A percentile compares a stretch with the other conserved stretches of the same genome.
Evolutionary conservation across 2,888 invertebrate species (phyloP).

Genomic region (Magallana nippona): DNA sequence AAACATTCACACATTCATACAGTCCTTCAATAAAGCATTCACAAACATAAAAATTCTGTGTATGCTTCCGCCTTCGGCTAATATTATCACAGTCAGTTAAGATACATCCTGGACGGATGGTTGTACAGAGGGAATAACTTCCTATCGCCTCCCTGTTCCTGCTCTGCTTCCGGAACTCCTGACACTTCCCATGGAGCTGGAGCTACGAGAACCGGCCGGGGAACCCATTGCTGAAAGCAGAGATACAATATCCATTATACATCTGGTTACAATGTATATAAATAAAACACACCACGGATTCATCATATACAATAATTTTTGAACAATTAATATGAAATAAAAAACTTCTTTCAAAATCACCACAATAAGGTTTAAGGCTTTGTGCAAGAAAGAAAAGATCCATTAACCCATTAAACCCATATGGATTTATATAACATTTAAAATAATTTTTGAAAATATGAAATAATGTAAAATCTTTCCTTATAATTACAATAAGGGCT

Average conservation of each 20-base stretch:
- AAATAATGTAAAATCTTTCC: too few species aligned
- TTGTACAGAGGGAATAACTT: too few species aligned
- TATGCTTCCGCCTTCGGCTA: not conserved
- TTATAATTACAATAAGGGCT: too few species aligned
- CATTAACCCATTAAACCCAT: too few species aligned
- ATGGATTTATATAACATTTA: too few species aligned
- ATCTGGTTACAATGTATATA: not conserved
- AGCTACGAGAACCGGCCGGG: constrained; percentile 65
- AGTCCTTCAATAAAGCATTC: not conserved
- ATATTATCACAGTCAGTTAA: not conserved
- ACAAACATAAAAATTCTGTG: not conserved
- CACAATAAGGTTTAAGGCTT: too few species aligned
- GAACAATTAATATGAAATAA: too few species aligned
- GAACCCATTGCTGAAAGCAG: constrained; percentile 57
- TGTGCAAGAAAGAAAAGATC: too few species aligned
- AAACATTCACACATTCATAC: too few species aligned
- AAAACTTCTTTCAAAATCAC: too few species aligned
- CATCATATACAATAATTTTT: too few species aligned
- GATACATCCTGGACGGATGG: not conserved
- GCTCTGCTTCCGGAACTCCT: constrained; percentile 63
- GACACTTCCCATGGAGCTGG: constrained; percentile 65
- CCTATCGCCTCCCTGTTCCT: constrained; percentile 38
- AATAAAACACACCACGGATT: not conserved
- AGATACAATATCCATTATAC: not conserved
- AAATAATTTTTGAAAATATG: too few species aligned